Evolutionary conservation across 1,140 invertebrate species (phyloP).

Genomic region (Heliconius nattereri): DNA sequence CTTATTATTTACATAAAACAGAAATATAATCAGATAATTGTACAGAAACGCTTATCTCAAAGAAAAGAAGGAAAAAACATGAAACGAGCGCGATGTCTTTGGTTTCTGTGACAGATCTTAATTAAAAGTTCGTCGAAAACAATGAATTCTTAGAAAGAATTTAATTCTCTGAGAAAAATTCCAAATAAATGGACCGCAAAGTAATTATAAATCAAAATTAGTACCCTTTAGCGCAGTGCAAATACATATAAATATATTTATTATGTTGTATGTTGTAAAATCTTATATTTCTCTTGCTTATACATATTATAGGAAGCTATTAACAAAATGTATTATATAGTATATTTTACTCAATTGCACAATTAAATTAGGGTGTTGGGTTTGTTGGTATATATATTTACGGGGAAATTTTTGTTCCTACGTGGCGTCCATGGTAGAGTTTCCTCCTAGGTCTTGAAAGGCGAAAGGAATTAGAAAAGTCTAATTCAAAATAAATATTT

Average conservation of each 20-base stretch:
- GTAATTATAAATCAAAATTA: conserved; percentile 5
- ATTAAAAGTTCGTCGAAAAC: conserved; percentile 25
- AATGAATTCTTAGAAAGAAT: conserved; percentile 19
- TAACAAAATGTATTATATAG: no score
- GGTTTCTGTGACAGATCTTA: conserved; percentile 27
- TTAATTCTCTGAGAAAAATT: conserved; percentile 14
- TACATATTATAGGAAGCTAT: no score
- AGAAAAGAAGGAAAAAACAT: conserved; percentile 21
- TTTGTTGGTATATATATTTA: no score
- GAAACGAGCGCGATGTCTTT: conserved; percentile 11
- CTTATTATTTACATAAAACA: neutral
- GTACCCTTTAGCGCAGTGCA: neutral
- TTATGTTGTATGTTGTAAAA: no score
- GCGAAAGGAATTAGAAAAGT: no score
- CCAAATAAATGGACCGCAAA: conserved; percentile 8
- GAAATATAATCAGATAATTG: conserved; percentile 6
- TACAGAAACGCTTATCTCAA: conserved; percentile 6
- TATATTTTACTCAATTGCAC: no score
- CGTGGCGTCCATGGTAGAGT: no score
- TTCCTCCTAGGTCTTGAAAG: no score
- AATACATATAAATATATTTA: neutral
- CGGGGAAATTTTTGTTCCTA: no score
- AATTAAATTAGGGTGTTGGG: no score
- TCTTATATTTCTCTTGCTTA: no score
- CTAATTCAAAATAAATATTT: no score